Conservation (phyloP, 1,140 invertebrate species). For the Ostrea denselamellosa region DNA sequence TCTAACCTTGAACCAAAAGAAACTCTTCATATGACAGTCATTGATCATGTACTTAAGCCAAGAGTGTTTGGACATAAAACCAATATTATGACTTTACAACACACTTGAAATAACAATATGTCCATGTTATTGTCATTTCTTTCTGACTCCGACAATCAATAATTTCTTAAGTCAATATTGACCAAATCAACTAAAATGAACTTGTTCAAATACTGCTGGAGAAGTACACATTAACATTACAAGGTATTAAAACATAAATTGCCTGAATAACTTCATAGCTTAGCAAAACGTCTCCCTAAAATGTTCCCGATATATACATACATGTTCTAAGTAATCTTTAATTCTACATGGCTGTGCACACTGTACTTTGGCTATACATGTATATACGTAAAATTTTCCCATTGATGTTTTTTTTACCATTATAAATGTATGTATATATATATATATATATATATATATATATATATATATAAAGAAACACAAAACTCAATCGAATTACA, state of each 20-base stretch:
- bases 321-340: neutral
- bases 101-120: slow-evolving; percentile 18
- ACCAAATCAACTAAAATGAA: slow-evolving; percentile 21
- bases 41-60: neutral
- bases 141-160: slow-evolving; percentile 21
- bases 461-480: too few relatives aligned
- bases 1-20: neutral
- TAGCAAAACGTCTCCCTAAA: neutral
- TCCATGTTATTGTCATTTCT: slow-evolving; percentile 21
- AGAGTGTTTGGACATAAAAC: slow-evolving; percentile 24
- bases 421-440: too few relatives aligned
- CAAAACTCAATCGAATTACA: too few relatives aligned
- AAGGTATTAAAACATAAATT: slow-evolving; percentile 18
- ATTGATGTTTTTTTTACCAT: neutral
- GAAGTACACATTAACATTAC: neutral
- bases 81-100: slow-evolving; percentile 32
- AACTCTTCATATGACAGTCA: neutral
- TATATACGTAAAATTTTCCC: neutral
- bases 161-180: slow-evolving; percentile 33
- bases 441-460: too few relatives aligned
- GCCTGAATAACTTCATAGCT: slow-evolving; percentile 10
- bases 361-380: neutral
- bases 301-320: neutral
- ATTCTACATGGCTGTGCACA: too few relatives aligned
- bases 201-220: slow-evolving; percentile 8